Conservation (phyloP, 2,113 vertebrate species). For the Herpetotheres cachinnans region DNA sequence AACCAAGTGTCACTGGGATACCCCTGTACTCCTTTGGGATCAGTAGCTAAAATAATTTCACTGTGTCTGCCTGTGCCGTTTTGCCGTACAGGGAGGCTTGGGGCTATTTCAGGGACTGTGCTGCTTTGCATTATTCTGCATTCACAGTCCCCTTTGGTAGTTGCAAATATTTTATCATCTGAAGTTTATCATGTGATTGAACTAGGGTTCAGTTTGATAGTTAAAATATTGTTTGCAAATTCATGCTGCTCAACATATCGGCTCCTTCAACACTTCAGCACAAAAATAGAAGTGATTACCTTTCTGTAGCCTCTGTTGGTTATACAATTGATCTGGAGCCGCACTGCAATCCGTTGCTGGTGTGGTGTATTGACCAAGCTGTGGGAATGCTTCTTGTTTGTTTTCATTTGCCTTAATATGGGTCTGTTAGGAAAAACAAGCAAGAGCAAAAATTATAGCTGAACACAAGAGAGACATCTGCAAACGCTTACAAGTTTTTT, state of each 20-base stretch:
- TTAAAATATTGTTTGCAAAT: background rate
- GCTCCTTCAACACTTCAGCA: background rate
- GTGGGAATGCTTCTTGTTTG: background rate
- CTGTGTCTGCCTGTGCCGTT: background rate
- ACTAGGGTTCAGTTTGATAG: background rate
- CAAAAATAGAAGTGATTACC: background rate
- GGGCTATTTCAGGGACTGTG: background rate
- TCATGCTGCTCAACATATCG: background rate
- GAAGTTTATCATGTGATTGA: background rate
- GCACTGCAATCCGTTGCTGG: background rate
- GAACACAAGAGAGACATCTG: background rate
- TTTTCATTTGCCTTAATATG: background rate
- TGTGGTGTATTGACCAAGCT: background rate
- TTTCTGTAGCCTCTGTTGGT: background rate
- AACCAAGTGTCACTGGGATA: background rate
- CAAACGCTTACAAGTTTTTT: background rate
- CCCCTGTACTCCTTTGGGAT: background rate
- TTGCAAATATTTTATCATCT: background rate
- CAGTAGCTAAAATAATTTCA: background rate
- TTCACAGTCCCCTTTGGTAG: background rate
- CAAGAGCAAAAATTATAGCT: background rate
- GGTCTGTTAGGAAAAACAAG: background rate
- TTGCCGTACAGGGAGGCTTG: background rate
- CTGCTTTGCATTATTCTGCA: background rate
- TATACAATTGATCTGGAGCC: background rate